Percentiles rank a stretch among this genome's conserved stretches.
phyloP scores from a whole-genome alignment of 2,888 invertebrate species.

The Corbicula japonica region DNA sequence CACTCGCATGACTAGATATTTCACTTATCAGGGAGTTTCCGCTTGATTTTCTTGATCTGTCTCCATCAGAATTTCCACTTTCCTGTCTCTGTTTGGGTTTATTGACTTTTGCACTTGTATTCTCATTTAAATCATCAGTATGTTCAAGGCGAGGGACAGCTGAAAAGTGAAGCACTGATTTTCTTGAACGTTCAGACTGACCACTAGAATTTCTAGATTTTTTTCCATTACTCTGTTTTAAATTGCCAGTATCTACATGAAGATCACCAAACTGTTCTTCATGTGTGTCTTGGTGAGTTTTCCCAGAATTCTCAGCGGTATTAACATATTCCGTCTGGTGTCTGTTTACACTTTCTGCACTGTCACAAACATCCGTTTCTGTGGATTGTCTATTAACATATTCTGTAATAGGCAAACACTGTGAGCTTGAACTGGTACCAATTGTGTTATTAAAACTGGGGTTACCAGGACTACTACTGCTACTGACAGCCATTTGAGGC shows the following conservation, averaged over 20 bases:
- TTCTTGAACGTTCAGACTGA: conserved; percentile 14
- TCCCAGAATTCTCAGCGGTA: neutral
- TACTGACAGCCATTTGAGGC: conserved; percentile 20
- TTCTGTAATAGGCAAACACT: neutral
- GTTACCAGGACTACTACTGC: neutral
- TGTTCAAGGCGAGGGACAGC: too few relatives aligned
- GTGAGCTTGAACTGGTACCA: too few relatives aligned
- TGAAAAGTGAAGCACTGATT: conserved; percentile 19
- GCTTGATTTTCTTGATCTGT: conserved; percentile 55
- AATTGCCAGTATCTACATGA: neutral
- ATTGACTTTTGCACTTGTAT: conserved; percentile 20
- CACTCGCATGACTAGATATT: conserved; percentile 30
- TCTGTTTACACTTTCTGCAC: neutral
- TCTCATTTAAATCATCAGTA: too few relatives aligned
- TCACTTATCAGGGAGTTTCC: conserved; percentile 59
- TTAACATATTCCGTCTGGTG: neutral
- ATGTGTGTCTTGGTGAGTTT: neutral
- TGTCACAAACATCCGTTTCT: neutral
- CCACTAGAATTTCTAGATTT: conserved; percentile 50
- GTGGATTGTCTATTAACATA: neutral
- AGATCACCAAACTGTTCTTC: neutral
- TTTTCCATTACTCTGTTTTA: conserved; percentile 5
- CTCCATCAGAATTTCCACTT: conserved; percentile 50
- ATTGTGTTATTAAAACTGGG: too few relatives aligned
- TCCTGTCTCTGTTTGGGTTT: conserved; percentile 30